phyloP scores from a whole-genome alignment of 2,113 vertebrate genomes.

The Tamias sibiricus region DNA sequence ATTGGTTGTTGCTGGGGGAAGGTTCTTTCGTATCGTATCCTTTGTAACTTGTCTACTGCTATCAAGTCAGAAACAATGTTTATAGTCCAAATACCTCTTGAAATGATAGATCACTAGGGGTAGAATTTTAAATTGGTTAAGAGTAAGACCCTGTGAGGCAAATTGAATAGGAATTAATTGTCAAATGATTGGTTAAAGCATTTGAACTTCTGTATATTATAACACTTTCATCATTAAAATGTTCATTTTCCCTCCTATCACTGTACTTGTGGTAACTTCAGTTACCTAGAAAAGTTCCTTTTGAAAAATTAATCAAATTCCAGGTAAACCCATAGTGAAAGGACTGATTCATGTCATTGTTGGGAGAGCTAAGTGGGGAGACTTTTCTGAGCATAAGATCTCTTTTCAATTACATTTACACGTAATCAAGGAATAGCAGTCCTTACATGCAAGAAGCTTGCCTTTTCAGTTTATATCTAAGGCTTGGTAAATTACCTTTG shows the following conservation, averaged over 20 bases:
- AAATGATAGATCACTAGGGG: neutral
- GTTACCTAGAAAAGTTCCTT: neutral
- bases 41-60: neutral
- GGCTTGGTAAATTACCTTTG: neutral
- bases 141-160: neutral
- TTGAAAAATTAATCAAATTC: constrained; percentile 14
- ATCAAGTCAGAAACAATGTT: neutral
- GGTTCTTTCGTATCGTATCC: neutral
- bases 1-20: neutral
- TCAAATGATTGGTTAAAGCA: neutral
- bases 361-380: neutral
- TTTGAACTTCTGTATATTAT: neutral
- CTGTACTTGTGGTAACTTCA: neutral
- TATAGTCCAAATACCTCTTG: neutral
- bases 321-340: neutral
- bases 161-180: neutral
- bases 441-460: neutral
- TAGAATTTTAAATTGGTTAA: neutral
- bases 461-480: neutral
- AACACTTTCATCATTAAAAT: neutral
- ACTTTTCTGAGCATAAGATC: neutral
- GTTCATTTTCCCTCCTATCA: neutral
- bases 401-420: neutral
- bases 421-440: neutral
- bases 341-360: neutral